Percentiles rank a stretch among this genome's conserved stretches.
These are phyloP conservation scores for Spheniscus mendiculus DNA, from an alignment of 2,113 vertebrate species.

Conservation along the genomic window DNA sequence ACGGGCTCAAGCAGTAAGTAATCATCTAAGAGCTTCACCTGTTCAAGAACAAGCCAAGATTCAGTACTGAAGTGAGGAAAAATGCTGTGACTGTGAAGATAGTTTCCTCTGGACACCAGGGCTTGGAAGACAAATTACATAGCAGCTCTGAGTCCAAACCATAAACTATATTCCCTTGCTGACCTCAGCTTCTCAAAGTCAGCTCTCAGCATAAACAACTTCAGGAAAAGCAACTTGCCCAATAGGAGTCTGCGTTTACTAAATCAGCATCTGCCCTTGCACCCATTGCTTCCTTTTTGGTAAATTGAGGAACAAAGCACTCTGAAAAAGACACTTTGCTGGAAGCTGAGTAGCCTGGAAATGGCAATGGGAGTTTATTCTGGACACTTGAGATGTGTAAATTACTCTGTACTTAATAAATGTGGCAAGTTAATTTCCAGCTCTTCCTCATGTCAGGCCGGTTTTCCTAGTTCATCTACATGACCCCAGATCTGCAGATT, in stretches of 20 bases:
- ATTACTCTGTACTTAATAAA: neutral
- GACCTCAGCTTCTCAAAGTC: constrained; percentile 38
- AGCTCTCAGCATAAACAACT: constrained; percentile 33
- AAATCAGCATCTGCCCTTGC: constrained; percentile 28
- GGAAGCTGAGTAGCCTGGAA: neutral
- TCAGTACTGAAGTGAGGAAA: neutral
- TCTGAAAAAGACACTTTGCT: neutral
- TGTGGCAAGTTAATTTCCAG: neutral
- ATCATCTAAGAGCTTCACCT: neutral
- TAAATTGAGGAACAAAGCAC: constrained; percentile 12
- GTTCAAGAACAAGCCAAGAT: neutral
- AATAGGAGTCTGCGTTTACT: neutral
- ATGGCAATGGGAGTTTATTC: neutral
- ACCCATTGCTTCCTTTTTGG: constrained; percentile 33
- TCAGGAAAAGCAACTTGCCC: constrained; percentile 50
- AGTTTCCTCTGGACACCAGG: neutral
- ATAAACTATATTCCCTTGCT: constrained; percentile 4
- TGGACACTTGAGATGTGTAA: neutral
- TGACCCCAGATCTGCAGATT: neutral
- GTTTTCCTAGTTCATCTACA: neutral
- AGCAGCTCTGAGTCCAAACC: neutral
- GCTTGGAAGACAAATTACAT: constrained; percentile 3
- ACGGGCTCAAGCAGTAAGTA: neutral
- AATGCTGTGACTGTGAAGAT: neutral
- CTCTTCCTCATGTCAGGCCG: neutral